A percentile compares a stretch with the other conserved stretches of the same genome.
phyloP scores from a whole-genome alignment of 2,888 invertebrate species.

The Balanococcus diminutus region DNA sequence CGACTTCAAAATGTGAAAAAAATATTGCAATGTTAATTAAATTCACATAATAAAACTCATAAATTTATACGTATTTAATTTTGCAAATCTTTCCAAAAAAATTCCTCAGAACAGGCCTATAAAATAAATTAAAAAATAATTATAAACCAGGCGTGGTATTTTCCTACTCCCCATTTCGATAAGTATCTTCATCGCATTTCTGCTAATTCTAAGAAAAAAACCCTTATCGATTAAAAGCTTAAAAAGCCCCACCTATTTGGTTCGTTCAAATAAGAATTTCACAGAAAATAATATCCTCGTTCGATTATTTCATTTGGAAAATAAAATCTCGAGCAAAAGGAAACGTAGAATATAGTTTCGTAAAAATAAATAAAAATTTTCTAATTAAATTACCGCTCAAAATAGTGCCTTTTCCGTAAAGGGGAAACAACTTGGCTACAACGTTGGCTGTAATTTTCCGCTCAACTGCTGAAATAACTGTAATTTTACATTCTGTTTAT shows the following conservation, averaged over 20 bases:
- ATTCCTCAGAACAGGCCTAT: too few relatives aligned
- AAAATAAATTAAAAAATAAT: too few relatives aligned
- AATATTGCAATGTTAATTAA: too few relatives aligned
- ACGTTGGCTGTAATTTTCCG: background rate
- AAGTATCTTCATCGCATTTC: background rate
- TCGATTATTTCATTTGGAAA: background rate
- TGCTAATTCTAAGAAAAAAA: background rate
- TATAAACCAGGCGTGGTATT: background rate
- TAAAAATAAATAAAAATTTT: constrained; percentile 2
- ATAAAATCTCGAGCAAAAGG: background rate
- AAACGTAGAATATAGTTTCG: background rate
- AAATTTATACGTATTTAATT: too few relatives aligned
- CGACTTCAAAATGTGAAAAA: too few relatives aligned
- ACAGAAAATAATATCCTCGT: background rate
- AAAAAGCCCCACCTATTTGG: background rate
- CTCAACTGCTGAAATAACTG: background rate
- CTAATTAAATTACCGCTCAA: background rate
- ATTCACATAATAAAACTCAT: too few relatives aligned
- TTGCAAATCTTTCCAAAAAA: too few relatives aligned
- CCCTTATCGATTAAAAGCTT: background rate
- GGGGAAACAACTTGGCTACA: background rate
- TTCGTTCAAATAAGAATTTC: background rate
- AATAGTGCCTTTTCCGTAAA: background rate
- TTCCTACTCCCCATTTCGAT: background rate
- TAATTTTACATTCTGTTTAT: constrained; percentile 32